Evolutionary conservation across 2,797 vertebrate genomes (phyloP).

Genomic region (Galago senegalensis): DNA sequence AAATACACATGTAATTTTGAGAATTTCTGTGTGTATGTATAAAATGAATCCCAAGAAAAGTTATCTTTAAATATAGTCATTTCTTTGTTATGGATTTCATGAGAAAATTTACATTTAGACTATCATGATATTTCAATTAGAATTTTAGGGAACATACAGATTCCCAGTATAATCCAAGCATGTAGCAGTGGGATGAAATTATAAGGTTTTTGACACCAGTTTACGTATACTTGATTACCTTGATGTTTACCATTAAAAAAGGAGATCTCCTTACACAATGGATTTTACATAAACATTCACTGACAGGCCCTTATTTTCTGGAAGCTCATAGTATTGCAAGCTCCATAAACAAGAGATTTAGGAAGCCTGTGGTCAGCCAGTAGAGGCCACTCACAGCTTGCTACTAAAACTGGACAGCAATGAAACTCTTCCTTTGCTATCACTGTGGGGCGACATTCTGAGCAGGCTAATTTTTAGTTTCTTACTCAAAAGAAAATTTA

Average conservation of each 20-base stretch:
- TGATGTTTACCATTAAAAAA: background rate
- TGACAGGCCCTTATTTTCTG: background rate
- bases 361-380: conserved; percentile 96
- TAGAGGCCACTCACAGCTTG: conserved; percentile 99
- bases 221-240: background rate
- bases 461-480: conserved; percentile 14
- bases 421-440: background rate
- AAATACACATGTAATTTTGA: conserved; percentile 31
- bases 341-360: conserved; percentile 88
- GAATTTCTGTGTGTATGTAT: background rate
- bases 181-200: background rate
- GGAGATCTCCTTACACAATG: background rate
- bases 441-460: background rate
- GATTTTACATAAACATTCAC: background rate
- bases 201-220: background rate
- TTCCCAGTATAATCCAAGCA: background rate
- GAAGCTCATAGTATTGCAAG: background rate
- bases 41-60: background rate
- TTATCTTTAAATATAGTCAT: conserved; percentile 30
- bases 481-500: background rate
- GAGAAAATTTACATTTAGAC: background rate
- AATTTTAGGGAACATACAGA: background rate
- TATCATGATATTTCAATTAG: background rate
- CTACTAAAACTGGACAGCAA: conserved; percentile 86
- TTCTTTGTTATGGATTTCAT: background rate